Evolutionary conservation across 2,888 invertebrate genomes (phyloP), one percentile per base, ranked within the genome.

Genomic region (Parthenolecanium corni): DNA sequence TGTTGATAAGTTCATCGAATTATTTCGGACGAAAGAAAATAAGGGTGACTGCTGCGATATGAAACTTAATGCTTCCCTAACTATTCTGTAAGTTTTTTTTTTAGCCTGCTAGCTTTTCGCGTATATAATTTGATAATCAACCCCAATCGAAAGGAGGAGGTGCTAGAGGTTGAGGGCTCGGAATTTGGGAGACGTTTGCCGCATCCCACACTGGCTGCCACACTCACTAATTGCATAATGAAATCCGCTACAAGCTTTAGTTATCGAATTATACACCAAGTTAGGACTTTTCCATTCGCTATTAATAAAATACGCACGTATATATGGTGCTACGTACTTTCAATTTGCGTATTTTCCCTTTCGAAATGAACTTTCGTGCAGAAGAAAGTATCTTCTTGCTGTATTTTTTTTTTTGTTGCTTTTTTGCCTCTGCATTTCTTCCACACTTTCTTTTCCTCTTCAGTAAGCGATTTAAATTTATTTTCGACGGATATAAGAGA

Each of bases 221-320:
- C 31, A 53, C 25, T 40, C 40, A 42, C 54, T 56, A 56, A 56
- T 56, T 56, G 44, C 42, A 56, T 56, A 56, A 56, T 56, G 54
- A 56, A 56, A 56, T 56, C 54, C 16, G 54, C 54, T 44, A 42
- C 44, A 42, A 56, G 54, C 54, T 56, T 42, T 56, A 56, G 38
- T 56, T 56, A 56, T 56, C 54, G 40, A 56, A 44, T 56, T 56
- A 56, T 56, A 56, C 54, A 16, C 54, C 23, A 24, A 24, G n/a
- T 42, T 24, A 44, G 52, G 36, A 16, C 49, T 40, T 3, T 23
- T 20, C n/a, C 44, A 18, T 42, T 18, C 54, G 42, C 42, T 56
- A 56, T 56, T 56, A 56, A 56, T 56, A 56, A 56, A 56, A 56
- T 56, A 56, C 54, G 54, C 54, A 56, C 54, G 54, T 31, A 31